These are phyloP conservation scores for Hippotragus niger DNA, from an alignment of 2,113 vertebrate species.

Conservation along the genomic window DNA sequence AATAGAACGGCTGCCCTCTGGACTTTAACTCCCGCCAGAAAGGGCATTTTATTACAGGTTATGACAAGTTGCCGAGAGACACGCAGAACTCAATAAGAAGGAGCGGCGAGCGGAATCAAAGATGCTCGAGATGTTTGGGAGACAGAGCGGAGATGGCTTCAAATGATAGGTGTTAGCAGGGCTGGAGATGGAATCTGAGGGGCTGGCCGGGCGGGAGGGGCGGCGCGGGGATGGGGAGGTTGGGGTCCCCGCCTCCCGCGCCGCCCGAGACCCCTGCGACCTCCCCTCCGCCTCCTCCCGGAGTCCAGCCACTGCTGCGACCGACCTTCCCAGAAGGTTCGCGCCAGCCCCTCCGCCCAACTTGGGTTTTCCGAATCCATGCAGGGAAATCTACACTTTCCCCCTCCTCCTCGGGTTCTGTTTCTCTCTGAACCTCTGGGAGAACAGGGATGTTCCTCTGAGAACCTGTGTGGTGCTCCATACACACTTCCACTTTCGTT, in stretches of 20 bases:
- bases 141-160: conserved; percentile 79
- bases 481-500: not conserved
- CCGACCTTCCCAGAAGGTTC: not conserved
- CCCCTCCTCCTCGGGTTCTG: rapidly evolving
- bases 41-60: conserved; percentile 86
- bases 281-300: not conserved
- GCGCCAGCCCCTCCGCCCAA: rapidly evolving
- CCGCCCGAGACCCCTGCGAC: not conserved
- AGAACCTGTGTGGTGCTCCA: rapidly evolving
- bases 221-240: not conserved
- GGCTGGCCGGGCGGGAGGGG: conserved; percentile 65
- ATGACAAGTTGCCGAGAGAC: conserved; percentile 84
- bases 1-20: conserved; percentile 85
- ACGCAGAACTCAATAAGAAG: conserved; percentile 76
- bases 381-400: not conserved
- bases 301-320: not conserved
- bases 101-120: conserved; percentile 77
- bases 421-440: not conserved
- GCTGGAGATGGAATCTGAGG: conserved; percentile 75
- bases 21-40: conserved; percentile 77
- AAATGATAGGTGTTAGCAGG: conserved; percentile 80
- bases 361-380: not conserved
- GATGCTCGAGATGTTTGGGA: conserved; percentile 79
- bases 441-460: rapidly evolving
- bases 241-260: rapidly evolving